These are phyloP conservation scores for Chamaea fasciata DNA, from an alignment of 2,113 vertebrate genomes.

Conservation along the genomic window DNA sequence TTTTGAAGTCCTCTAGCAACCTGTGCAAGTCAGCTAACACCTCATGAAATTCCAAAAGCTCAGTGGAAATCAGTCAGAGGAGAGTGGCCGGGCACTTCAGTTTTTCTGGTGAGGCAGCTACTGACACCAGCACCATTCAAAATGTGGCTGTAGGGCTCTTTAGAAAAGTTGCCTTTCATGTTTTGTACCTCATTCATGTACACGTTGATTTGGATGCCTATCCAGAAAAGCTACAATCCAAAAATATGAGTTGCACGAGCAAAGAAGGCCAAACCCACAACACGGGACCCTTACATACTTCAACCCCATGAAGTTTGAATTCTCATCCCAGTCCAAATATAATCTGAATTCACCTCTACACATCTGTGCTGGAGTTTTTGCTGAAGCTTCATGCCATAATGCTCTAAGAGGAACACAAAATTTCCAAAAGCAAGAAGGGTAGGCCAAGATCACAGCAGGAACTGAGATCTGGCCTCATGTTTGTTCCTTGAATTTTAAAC, in stretches of 20 bases:
- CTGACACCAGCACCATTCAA: neutral
- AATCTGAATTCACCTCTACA: neutral
- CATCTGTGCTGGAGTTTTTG: neutral
- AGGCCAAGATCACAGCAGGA: neutral
- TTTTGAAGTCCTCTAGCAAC: neutral
- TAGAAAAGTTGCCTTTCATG: neutral
- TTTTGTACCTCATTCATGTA: neutral
- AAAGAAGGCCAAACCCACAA: neutral
- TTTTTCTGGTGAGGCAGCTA: neutral
- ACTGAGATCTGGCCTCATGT: neutral
- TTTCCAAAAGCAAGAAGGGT: neutral
- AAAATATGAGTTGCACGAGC: neutral
- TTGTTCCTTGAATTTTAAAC: neutral
- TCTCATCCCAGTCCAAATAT: neutral
- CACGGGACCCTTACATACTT: accelerated
- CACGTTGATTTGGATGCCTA: neutral
- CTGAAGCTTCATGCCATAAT: neutral
- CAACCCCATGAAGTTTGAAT: neutral
- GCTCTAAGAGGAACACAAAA: neutral
- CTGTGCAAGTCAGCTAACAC: neutral
- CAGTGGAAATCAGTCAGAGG: neutral
- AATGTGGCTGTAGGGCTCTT: neutral
- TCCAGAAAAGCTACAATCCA: neutral
- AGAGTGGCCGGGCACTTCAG: neutral
- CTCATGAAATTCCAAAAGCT: neutral